phyloP scores from a whole-genome alignment of 30 jellyfish, hydroid and myxozoan species.

The Nemopilema nomurai region DNA sequence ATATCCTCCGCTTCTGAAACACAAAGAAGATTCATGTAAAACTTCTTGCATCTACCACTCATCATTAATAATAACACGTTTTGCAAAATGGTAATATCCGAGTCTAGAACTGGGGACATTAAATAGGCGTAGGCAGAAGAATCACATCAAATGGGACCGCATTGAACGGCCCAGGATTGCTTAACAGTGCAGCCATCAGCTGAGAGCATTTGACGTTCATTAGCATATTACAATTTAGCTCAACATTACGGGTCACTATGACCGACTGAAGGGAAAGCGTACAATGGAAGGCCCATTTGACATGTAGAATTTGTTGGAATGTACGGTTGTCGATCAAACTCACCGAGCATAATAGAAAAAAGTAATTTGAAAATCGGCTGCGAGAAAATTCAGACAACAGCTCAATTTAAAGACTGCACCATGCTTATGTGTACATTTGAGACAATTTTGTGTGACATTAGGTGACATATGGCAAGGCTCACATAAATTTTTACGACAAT shows the following conservation, averaged over 20 bases:
- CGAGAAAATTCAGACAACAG: too few species aligned
- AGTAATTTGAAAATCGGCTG: neutral
- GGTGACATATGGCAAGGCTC: too few species aligned
- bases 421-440: too few species aligned
- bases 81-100: too few species aligned
- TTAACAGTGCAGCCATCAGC: neutral
- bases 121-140: neutral
- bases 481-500: too few species aligned
- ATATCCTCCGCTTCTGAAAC: conserved; percentile 68
- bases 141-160: neutral
- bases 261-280: neutral
- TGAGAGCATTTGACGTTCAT: neutral
- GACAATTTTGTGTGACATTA: too few species aligned
- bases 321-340: neutral
- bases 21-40: neutral
- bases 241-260: neutral
- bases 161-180: neutral
- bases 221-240: too few species aligned
- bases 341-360: neutral
- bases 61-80: too few species aligned
- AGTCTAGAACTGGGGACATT: too few species aligned
- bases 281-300: neutral
- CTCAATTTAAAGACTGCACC: too few species aligned
- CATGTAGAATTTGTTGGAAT: neutral
- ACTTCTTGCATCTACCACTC: neutral